Percentiles rank a stretch among this genome's conserved stretches.
These are phyloP conservation scores for Chouioia cunea DNA, from an alignment of 2,888 invertebrate species.

Conservation along the genomic window DNA sequence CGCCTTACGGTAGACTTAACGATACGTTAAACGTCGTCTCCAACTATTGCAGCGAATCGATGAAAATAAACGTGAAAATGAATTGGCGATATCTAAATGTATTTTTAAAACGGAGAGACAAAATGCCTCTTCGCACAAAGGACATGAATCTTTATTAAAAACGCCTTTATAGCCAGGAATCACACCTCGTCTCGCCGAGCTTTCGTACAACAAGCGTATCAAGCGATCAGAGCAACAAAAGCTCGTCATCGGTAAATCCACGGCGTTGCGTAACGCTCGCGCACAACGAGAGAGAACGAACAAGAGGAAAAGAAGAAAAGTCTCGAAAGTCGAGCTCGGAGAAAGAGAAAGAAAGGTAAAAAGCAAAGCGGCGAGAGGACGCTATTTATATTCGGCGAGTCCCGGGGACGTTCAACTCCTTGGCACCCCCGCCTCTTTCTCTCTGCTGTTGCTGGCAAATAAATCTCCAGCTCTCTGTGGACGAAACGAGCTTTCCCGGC, in stretches of 20 bases:
- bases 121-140: too few species aligned
- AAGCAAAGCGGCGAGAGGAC: conserved; percentile 47
- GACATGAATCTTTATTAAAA: too few species aligned
- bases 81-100: too few species aligned
- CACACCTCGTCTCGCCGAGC: too few species aligned
- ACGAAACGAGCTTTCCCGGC: background rate
- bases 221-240: background rate
- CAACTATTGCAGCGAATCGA: too few species aligned
- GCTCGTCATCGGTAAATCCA: conserved; percentile 16
- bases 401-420: conserved; percentile 58
- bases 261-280: background rate
- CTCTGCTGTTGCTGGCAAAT: conserved; percentile 20
- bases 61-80: too few species aligned
- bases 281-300: background rate
- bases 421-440: conserved; percentile 22
- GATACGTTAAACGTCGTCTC: too few species aligned
- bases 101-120: too few species aligned
- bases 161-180: too few species aligned
- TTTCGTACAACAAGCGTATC: background rate
- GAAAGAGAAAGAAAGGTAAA: conserved; percentile 27
- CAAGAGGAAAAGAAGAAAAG: background rate
- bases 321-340: background rate
- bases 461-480: conserved; percentile 24
- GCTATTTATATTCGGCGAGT: conserved; percentile 60
- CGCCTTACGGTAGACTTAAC: too few species aligned